Percentiles rank a stretch among this genome's conserved stretches.
phyloP scores from a whole-genome alignment of 2,113 vertebrate genomes.

The Saccopteryx leptura region DNA sequence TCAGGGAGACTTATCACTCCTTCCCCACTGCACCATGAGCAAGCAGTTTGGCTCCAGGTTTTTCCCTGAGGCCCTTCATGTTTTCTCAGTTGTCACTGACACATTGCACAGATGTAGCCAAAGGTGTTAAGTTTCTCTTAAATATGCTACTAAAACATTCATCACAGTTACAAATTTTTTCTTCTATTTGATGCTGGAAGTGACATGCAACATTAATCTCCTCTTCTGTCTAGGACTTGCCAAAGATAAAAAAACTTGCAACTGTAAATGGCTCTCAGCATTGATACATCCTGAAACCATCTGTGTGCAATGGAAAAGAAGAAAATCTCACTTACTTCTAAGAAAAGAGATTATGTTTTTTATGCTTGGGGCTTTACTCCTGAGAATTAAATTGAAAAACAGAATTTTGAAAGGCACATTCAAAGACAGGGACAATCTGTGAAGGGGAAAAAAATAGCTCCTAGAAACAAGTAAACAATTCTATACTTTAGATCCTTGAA shows the following conservation, averaged over 20 bases:
- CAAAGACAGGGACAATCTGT: slow-evolving; percentile 64
- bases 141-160: slow-evolving; percentile 63
- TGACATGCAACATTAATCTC: slow-evolving; percentile 72
- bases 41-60: neutral
- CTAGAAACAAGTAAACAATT: slow-evolving; percentile 78
- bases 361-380: neutral
- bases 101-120: slow-evolving; percentile 2
- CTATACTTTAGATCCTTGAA: slow-evolving; percentile 72
- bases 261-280: slow-evolving; percentile 68
- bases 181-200: slow-evolving; percentile 58
- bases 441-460: slow-evolving; percentile 57
- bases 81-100: neutral
- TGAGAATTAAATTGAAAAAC: slow-evolving; percentile 74
- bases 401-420: slow-evolving; percentile 64
- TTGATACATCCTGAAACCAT: slow-evolving; percentile 58
- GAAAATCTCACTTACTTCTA: slow-evolving; percentile 5
- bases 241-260: slow-evolving; percentile 45
- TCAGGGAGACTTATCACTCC: neutral
- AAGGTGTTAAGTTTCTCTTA: slow-evolving; percentile 60
- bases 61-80: neutral
- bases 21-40: neutral
- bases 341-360: slow-evolving; percentile 43
- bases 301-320: slow-evolving; percentile 51
- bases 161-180: slow-evolving; percentile 69
- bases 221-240: slow-evolving; percentile 67